These are phyloP conservation scores for Callospermophilus lateralis DNA, from an alignment of 2,113 vertebrate species.

Conservation along the genomic window DNA sequence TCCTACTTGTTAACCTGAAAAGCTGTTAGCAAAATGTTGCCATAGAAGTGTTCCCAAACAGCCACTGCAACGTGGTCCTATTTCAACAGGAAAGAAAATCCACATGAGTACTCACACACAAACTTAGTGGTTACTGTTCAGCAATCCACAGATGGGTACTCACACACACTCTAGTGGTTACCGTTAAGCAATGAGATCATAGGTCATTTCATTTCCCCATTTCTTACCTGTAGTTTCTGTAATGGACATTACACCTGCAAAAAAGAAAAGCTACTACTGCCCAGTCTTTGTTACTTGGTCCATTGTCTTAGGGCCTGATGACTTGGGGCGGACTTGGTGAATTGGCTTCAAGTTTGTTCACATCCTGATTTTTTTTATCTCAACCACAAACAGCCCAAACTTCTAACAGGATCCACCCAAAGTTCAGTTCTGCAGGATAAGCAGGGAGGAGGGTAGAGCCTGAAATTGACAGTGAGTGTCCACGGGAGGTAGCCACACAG, in stretches of 20 bases:
- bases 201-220: not conserved
- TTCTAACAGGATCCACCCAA: not conserved
- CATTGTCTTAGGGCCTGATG: not conserved
- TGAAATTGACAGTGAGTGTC: not conserved
- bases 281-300: not conserved
- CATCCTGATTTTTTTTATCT: not conserved
- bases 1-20: not conserved
- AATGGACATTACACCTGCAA: not conserved
- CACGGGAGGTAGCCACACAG: not conserved
- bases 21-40: not conserved
- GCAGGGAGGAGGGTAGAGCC: not conserved
- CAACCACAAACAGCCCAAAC: not conserved
- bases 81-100: not conserved
- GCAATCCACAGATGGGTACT: not conserved
- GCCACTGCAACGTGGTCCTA: not conserved
- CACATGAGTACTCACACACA: not conserved
- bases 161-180: slow-evolving; percentile 46
- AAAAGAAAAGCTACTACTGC: not conserved
- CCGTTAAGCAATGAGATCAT: not conserved
- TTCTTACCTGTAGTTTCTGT: not conserved
- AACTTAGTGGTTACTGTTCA: not conserved
- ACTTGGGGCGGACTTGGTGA: not conserved
- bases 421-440: not conserved
- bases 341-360: not conserved
- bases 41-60: not conserved